These are phyloP conservation scores for Mythimna lalbum DNA, from an alignment of 2,888 invertebrate species.

Conservation along the genomic window DNA sequence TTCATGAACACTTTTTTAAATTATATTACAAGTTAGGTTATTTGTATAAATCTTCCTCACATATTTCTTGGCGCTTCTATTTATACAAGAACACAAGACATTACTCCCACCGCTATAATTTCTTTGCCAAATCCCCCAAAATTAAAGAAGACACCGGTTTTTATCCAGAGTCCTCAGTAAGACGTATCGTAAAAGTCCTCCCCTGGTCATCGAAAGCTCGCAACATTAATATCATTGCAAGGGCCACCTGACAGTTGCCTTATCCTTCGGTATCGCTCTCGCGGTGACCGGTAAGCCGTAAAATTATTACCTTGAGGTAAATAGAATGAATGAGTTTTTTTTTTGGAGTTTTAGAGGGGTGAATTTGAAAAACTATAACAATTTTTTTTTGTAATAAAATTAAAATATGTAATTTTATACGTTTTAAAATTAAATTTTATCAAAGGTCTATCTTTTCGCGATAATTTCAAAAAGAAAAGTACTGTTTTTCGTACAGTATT, in stretches of 20 bases:
- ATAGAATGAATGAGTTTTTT: slow-evolving; percentile 72
- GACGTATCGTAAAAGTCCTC: slow-evolving; percentile 65
- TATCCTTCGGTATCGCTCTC: slow-evolving; percentile 78
- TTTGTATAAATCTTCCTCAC: no score
- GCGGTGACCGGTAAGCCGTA: slow-evolving; percentile 74
- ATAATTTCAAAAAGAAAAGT: no score
- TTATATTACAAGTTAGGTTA: no score
- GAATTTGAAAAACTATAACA: no score
- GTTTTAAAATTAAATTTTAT: no score
- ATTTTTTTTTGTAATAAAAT: no score
- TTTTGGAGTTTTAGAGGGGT: slow-evolving; percentile 3
- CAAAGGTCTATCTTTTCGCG: no score
- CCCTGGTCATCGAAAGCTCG: slow-evolving; percentile 62
- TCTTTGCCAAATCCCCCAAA: background rate
- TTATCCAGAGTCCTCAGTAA: slow-evolving; percentile 44
- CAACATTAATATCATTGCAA: slow-evolving; percentile 79
- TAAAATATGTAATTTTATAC: no score
- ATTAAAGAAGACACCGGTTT: slow-evolving; percentile 42
- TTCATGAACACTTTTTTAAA: no score
- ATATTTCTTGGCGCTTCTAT: no score
- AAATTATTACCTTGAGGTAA: slow-evolving; percentile 77
- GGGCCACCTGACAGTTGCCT: slow-evolving; percentile 79
- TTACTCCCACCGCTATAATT: background rate
- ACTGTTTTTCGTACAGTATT: no score
- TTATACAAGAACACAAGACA: no score